These are phyloP conservation scores for Drosophila lacteicornis DNA, from an alignment of 1,140 invertebrate genomes.

Conservation along the genomic window DNA sequence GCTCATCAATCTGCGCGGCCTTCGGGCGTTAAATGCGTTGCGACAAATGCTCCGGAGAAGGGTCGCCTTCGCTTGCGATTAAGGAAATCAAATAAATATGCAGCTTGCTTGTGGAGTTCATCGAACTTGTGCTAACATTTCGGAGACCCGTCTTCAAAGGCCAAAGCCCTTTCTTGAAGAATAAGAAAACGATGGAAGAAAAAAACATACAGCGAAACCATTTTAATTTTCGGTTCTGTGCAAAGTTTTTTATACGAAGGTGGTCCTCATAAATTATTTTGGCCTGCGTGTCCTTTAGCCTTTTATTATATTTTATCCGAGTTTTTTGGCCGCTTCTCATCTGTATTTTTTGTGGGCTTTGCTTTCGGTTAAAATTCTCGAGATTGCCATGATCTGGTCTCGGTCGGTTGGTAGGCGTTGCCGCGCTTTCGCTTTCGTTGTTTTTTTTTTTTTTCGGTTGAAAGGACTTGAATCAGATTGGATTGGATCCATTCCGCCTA, in stretches of 20 bases:
- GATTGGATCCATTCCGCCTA: slow-evolving; percentile 47
- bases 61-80: slow-evolving; percentile 55
- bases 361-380: slow-evolving; percentile 45
- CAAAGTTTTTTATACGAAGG: slow-evolving; percentile 57
- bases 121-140: slow-evolving; percentile 65
- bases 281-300: slow-evolving; percentile 79
- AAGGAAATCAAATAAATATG: slow-evolving; percentile 78
- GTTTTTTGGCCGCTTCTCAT: slow-evolving; percentile 14
- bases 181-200: background rate
- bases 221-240: slow-evolving; percentile 65
- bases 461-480: slow-evolving; percentile 47
- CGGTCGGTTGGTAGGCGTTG: slow-evolving; percentile 32
- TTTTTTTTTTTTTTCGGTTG: slow-evolving; percentile 54
- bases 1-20: slow-evolving; percentile 74
- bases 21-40: slow-evolving; percentile 78
- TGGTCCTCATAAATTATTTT: slow-evolving; percentile 76
- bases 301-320: slow-evolving; percentile 73
- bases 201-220: slow-evolving; percentile 44
- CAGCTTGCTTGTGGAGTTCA: slow-evolving; percentile 57
- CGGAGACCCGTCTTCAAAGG: slow-evolving; percentile 42
- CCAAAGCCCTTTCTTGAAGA: slow-evolving; percentile 40
- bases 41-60: slow-evolving; percentile 65
- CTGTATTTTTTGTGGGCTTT: slow-evolving; percentile 15
- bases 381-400: slow-evolving; percentile 43
- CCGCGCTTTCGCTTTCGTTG: slow-evolving; percentile 56